Percentiles rank a stretch among this genome's conserved stretches.
Conservation (phyloP, 2,113 vertebrate species). For the Antechinus stuartii region DNA sequence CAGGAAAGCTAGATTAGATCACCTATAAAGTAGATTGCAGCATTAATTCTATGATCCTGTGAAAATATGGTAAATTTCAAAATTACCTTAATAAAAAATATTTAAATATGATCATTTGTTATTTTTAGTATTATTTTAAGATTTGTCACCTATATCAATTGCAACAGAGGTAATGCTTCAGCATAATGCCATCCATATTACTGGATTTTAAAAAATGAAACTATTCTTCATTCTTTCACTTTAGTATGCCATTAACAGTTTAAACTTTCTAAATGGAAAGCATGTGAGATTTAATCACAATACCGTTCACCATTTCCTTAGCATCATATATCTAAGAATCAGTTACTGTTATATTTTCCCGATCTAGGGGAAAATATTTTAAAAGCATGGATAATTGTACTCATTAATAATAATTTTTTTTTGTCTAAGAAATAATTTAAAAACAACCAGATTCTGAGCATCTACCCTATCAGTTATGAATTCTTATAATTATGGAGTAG, state of each 20-base stretch:
- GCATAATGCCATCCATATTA: slow-evolving; percentile 12
- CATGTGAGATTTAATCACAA: slow-evolving; percentile 22
- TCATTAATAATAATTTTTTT: neutral
- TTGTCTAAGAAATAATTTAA: neutral
- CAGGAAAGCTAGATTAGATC: neutral
- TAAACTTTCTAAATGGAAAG: slow-evolving; percentile 22
- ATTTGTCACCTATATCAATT: neutral
- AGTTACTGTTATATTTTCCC: neutral
- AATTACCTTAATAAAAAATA: slow-evolving; percentile 51
- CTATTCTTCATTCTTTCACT: neutral
- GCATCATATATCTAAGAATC: neutral
- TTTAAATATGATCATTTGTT: slow-evolving; percentile 7
- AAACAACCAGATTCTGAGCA: neutral
- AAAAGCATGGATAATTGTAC: neutral
- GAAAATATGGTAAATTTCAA: slow-evolving; percentile 34
- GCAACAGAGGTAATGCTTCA: neutral
- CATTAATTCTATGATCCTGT: neutral
- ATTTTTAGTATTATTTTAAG: neutral
- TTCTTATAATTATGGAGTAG: slow-evolving; percentile 18
- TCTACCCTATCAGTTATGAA: slow-evolving; percentile 17
- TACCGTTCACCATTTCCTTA: neutral
- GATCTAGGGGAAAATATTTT: neutral
- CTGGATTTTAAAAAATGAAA: neutral
- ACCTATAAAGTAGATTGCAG: neutral
- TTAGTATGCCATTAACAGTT: neutral